Base-by-base conservation (phyloP, 2,888 invertebrate genomes). In the Tiliacea aurago region DNA sequence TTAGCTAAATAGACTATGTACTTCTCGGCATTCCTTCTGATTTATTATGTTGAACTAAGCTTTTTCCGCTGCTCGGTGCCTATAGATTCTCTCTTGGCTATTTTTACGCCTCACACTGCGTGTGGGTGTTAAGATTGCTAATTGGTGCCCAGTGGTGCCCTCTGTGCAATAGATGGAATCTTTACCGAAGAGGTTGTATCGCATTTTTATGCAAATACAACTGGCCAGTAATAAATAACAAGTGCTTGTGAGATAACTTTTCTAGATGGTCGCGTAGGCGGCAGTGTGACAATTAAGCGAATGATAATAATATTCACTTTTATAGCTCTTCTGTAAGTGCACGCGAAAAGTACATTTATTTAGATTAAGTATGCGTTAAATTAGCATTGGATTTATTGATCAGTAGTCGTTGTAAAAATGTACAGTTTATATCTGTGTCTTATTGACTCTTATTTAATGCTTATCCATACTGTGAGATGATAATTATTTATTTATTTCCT, bases 171-270 rank as follows among this genome's bases (percentile, higher is more conserved):
- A 85, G 84, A 87, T 84, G 78, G 70, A 84, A 81, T 81, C 78
- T 76, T 72, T 77, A 77, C 81, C 75, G 79, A 84, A 86, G 84
- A 84, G 79, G 77, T 84, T 84, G 75, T 79, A 86, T 87, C 75
- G 86, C 89, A 87, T 90, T 90, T 90, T 89, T 90, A 90, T 90
- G 88, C 84, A 85, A 90, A 90, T 90, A 45, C 43, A 37, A 72
- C 70, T 72, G 56, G 64, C 70, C 56, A 49, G 83, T 79, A 85
- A 81, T 85, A 84, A 84, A 84, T 80, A 80, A 82, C 65, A 78
- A 78, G 73, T 63, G 68, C 67, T 53, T 58, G 59, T 28, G 71
- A 75, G 74, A 80, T 84, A 80, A 80, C 70, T 80, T 72, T 71
- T 70, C 69, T 65, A 51, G 74, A 45, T 62, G 58, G 51, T 55